Conservation (phyloP, 2,888 invertebrate species). For the Pyralis farinalis region DNA sequence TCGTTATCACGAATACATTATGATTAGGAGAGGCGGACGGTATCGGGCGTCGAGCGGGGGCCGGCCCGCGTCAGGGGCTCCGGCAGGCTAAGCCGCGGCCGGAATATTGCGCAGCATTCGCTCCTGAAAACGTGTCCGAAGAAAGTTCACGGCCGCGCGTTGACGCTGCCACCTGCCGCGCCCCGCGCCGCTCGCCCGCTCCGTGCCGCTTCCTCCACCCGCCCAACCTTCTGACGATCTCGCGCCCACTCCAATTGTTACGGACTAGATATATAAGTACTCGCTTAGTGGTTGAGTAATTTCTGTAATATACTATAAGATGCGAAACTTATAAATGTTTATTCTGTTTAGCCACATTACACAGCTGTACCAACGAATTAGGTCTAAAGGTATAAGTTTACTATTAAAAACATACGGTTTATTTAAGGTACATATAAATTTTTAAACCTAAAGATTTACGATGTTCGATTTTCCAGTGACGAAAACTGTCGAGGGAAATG, state of each 20-base stretch:
- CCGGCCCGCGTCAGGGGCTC: slow-evolving; percentile 34
- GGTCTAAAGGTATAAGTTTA: too few relatives aligned
- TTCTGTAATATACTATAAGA: too few relatives aligned
- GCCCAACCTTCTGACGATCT: slow-evolving; percentile 38
- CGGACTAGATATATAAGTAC: too few relatives aligned
- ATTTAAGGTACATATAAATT: too few relatives aligned
- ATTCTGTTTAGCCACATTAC: too few relatives aligned
- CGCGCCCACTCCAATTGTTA: slow-evolving; percentile 20
- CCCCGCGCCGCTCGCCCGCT: slow-evolving; percentile 35
- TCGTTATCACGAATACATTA: slow-evolving; percentile 19
- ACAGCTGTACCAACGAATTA: too few relatives aligned
- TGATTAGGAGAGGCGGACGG: slow-evolving; percentile 17
- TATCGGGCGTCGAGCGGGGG: slow-evolving; percentile 36
- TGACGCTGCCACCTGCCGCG: slow-evolving; percentile 68
- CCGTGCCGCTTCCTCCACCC: slow-evolving; percentile 34
- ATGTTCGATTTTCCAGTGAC: slow-evolving; percentile 1
- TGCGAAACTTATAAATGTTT: too few relatives aligned
- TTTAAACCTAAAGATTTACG: too few relatives aligned
- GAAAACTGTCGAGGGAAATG: slow-evolving; percentile 10
- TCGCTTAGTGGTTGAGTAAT: too few relatives aligned
- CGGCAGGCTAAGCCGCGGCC: slow-evolving; percentile 53
- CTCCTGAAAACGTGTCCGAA: slow-evolving; percentile 79
- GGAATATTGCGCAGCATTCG: slow-evolving; percentile 74
- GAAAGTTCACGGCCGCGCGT: slow-evolving; percentile 82
- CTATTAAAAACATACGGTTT: too few relatives aligned